These are phyloP conservation scores for Esox masquinongy DNA, from an alignment of 2,797 vertebrate species.

Conservation along the genomic window DNA sequence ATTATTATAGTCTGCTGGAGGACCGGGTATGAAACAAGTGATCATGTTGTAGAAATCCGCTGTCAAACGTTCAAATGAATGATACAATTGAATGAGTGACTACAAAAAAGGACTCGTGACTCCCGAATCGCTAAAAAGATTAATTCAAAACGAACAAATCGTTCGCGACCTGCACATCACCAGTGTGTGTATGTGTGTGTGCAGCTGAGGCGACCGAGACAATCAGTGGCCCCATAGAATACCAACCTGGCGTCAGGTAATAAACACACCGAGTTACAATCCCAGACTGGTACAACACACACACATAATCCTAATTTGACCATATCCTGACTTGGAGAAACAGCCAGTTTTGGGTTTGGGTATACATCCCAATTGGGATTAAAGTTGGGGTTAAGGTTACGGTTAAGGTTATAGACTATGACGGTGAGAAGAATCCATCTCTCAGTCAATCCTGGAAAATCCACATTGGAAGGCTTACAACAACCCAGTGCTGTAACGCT, in stretches of 20 bases:
- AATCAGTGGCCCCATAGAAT: slow-evolving; percentile 22
- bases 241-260: slow-evolving; percentile 15
- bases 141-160: no score
- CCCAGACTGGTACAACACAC: neutral
- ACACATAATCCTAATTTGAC: neutral
- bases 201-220: slow-evolving; percentile 11
- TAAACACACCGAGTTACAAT: slow-evolving; percentile 22
- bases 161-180: no score
- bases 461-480: slow-evolving; percentile 62
- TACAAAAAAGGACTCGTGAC: no score
- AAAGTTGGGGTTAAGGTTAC: neutral
- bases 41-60: no score
- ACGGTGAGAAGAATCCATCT: slow-evolving; percentile 48
- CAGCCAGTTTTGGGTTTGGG: slow-evolving; percentile 13
- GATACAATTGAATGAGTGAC: no score
- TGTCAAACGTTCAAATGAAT: no score
- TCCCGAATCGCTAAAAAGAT: no score
- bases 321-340: neutral
- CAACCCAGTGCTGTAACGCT: slow-evolving; percentile 27
- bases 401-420: slow-evolving; percentile 9
- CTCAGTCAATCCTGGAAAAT: slow-evolving; percentile 47
- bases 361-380: no score
- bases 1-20: no score
- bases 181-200: neutral
- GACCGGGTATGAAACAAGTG: no score